Evolutionary conservation across 64 coral and sea anemone genomes (phyloP).

Genomic region (Pachyseris speciosa): DNA sequence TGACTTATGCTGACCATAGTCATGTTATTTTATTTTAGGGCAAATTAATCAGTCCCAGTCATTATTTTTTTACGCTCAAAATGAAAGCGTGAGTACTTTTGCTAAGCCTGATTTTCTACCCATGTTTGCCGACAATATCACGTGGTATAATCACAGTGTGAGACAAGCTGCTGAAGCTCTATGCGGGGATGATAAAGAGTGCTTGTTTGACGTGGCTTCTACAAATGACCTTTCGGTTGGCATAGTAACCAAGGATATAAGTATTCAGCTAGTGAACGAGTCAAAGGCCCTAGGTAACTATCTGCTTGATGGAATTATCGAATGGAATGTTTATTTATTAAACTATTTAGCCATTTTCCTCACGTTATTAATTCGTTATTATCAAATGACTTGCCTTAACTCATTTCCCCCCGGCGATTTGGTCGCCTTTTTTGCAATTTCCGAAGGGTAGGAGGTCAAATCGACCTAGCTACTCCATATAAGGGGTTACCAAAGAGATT

Average conservation of each 20-base stretch:
- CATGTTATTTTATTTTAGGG: neutral
- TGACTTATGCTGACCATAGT: neutral
- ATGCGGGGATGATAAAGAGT: constrained; percentile 5
- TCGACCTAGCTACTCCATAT: no score
- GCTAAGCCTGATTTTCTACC: neutral
- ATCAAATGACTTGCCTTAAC: no score
- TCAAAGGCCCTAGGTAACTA: constrained; percentile 12
- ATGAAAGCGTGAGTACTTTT: neutral
- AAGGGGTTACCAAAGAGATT: no score
- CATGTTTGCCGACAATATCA: constrained; percentile 4
- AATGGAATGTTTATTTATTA: no score
- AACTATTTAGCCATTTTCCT: no score
- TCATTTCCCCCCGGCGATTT: no score
- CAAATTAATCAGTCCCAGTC: neutral
- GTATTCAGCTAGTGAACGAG: neutral
- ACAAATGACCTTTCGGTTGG: constrained; percentile 1
- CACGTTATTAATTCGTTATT: no score
- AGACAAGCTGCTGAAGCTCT: neutral
- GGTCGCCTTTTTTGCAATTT: no score
- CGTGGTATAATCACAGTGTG: neutral
- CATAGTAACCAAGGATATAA: neutral
- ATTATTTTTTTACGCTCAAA: neutral
- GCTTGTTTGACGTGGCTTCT: constrained; percentile 9
- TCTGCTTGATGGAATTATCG: no score
- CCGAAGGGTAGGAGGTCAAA: no score